Percentiles rank a stretch among this genome's conserved stretches.
Conservation (phyloP, 2,113 vertebrate genomes). For the Orthochromis malagaraziensis region DNA sequence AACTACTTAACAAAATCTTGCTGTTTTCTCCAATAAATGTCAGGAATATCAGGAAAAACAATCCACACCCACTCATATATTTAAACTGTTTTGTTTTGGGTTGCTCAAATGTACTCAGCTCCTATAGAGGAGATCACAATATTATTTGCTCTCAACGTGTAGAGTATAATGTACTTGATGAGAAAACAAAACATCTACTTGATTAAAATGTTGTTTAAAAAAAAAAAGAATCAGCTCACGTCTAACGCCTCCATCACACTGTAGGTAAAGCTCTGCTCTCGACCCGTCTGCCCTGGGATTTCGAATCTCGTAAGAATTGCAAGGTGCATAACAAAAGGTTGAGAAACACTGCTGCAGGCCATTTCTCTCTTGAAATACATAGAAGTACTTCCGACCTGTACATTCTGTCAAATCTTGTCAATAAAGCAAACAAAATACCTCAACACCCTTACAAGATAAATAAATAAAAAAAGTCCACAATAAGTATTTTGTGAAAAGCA, state of each 20-base stretch:
- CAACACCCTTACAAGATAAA: not conserved
- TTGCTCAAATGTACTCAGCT: not conserved
- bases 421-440: not conserved
- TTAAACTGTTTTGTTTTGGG: not conserved
- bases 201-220: not conserved
- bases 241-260: conserved; percentile 3
- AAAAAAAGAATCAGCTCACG: not conserved
- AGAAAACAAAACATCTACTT: not conserved
- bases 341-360: not conserved
- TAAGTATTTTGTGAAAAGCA: not conserved
- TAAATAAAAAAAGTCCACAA: not conserved
- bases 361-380: conserved; percentile 9
- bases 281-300: not conserved
- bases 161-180: not conserved
- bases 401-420: not conserved
- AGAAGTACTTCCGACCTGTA: not conserved
- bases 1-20: not conserved
- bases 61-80: conserved; percentile 12
- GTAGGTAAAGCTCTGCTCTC: not conserved
- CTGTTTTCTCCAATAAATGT: not conserved
- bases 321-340: not conserved
- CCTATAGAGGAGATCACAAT: not conserved
- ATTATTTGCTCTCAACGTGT: not conserved
- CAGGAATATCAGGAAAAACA: not conserved
- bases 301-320: not conserved